phyloP scores from a whole-genome alignment of 2,888 invertebrate genomes.

The Strigamia maritima region DNA sequence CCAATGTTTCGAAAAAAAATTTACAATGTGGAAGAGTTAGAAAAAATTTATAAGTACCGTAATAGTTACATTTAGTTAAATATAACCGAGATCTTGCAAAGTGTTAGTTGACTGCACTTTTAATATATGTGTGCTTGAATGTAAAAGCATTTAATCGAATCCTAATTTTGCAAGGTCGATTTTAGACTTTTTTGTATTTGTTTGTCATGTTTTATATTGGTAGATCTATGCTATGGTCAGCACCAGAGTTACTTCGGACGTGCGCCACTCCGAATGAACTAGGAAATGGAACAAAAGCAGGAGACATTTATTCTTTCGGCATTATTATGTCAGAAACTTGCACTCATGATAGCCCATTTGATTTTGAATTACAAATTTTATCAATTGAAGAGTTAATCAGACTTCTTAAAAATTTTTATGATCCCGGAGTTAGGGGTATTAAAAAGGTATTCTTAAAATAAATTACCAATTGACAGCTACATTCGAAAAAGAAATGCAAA shows the following conservation, averaged over 20 bases:
- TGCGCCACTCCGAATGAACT: background rate
- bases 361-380: background rate
- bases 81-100: background rate
- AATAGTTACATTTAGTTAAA: background rate
- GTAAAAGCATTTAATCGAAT: too few species aligned
- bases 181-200: too few species aligned
- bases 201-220: background rate
- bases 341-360: slow-evolving; percentile 1
- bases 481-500: too few species aligned
- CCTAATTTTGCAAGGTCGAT: too few species aligned
- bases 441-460: background rate
- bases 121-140: too few species aligned
- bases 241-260: background rate
- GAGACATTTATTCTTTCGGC: slow-evolving; percentile 25
- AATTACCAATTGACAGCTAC: too few species aligned
- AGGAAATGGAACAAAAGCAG: background rate
- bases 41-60: background rate
- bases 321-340: slow-evolving; percentile 28
- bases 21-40: background rate
- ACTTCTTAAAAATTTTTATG: background rate
- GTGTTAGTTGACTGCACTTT: too few species aligned
- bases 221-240: background rate
- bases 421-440: background rate
- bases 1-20: background rate
- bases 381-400: slow-evolving; percentile 24